Conservation (phyloP, 2,113 vertebrate species). For the Pteronura brasiliensis region DNA sequence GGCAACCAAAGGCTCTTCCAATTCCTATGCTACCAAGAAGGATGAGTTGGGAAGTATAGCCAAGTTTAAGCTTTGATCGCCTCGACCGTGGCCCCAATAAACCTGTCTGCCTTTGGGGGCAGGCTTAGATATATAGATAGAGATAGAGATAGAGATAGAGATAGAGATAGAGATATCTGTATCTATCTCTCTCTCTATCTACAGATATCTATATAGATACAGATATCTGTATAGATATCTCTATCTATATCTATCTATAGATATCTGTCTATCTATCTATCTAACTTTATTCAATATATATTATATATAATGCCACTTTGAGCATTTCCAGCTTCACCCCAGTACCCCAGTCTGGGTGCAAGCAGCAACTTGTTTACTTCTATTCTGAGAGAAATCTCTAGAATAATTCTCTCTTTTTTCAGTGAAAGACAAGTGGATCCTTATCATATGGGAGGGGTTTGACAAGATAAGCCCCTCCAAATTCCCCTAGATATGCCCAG, state of each 20-base stretch:
- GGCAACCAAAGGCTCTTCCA: conserved; percentile 95
- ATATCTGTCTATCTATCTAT: too few relatives aligned
- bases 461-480: background rate
- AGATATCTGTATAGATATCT: too few relatives aligned
- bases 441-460: background rate
- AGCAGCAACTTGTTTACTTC: background rate
- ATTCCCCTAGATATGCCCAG: background rate
- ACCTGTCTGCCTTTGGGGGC: background rate
- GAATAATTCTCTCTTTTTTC: background rate
- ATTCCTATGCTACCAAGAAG: conserved; percentile 97
- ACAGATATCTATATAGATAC: too few relatives aligned
- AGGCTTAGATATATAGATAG: too few relatives aligned
- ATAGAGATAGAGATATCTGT: too few relatives aligned
- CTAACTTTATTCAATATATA: too few relatives aligned
- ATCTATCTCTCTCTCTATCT: too few relatives aligned
- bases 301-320: background rate
- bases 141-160: too few relatives aligned
- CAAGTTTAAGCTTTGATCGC: conserved; percentile 93
- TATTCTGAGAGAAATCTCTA: background rate
- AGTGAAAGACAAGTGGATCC: background rate
- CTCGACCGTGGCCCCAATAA: conserved; percentile 58
- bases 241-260: too few relatives aligned
- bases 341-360: background rate
- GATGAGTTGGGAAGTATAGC: conserved; percentile 95
- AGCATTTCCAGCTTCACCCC: background rate